Conservation (phyloP, 2,113 vertebrate species). For the Menidia beryllina region DNA sequence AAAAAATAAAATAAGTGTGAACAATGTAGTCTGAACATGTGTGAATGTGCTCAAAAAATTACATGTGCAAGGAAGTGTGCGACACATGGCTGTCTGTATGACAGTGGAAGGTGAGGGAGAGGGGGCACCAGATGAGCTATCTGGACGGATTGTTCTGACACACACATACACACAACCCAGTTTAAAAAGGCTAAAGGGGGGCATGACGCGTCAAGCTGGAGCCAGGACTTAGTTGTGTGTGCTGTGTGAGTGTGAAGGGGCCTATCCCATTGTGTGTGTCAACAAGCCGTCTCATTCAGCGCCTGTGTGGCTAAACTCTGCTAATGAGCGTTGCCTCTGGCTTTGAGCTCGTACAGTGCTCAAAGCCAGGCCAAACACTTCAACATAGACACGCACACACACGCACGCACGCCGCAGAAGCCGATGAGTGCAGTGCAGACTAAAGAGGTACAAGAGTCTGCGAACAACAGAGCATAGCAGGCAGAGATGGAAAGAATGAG, state of each 20-base stretch:
- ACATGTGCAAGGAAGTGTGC: constrained; percentile 11
- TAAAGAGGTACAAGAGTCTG: constrained; percentile 11
- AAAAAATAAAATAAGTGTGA: constrained; percentile 24
- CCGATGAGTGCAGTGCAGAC: neutral
- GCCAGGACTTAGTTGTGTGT: constrained; percentile 71
- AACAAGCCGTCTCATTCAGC: constrained; percentile 81
- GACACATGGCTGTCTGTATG: constrained; percentile 41
- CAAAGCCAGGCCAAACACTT: constrained; percentile 62
- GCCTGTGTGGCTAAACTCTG: constrained; percentile 81
- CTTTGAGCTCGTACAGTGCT: constrained; percentile 58
- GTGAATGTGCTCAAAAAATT: neutral
- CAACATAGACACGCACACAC: constrained; percentile 47
- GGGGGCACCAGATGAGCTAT: constrained; percentile 55
- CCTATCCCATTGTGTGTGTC: constrained; percentile 79
- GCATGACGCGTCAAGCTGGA: constrained; percentile 81
- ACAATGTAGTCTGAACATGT: constrained; percentile 2
- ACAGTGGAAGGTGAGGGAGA: constrained; percentile 36
- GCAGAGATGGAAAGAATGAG: constrained; percentile 45
- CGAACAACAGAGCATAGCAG: constrained; percentile 30
- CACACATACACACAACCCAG: constrained; percentile 49
- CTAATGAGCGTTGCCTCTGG: constrained; percentile 83
- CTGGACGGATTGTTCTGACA: constrained; percentile 52
- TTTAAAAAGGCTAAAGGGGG: constrained; percentile 52
- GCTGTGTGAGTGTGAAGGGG: constrained; percentile 63
- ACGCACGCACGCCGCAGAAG: constrained; percentile 22